phyloP scores from a whole-genome alignment of 2,797 vertebrate genomes.

The Peromyscus aztecus region DNA sequence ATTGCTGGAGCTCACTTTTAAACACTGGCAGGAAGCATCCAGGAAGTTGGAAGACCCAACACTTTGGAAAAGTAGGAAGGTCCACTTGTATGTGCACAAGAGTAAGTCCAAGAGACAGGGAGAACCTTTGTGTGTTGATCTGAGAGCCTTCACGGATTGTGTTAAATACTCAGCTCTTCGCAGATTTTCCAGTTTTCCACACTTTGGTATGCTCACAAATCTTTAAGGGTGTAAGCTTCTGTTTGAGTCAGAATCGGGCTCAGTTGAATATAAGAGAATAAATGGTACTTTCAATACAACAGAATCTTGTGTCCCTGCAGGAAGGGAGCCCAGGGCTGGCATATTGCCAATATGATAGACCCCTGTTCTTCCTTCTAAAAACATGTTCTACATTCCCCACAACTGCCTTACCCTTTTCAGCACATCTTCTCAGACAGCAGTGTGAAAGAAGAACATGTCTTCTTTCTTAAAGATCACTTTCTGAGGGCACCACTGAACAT shows the following conservation, averaged over 20 bases:
- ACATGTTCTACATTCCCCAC: neutral
- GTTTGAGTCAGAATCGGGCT: neutral
- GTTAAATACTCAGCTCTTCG: neutral
- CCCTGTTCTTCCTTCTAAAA: neutral
- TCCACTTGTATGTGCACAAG: neutral
- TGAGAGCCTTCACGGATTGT: neutral
- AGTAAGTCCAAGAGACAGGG: neutral
- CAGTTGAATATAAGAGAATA: neutral
- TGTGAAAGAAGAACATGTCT: neutral
- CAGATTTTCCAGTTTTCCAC: neutral
- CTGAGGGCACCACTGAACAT: neutral
- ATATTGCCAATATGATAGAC: neutral
- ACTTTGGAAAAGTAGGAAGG: conserved; percentile 11
- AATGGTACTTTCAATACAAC: neutral
- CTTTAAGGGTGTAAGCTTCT: neutral
- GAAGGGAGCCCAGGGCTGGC: neutral
- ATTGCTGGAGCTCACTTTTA: neutral
- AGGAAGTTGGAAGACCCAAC: neutral
- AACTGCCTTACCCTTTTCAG: neutral
- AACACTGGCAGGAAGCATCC: neutral
- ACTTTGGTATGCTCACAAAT: conserved; percentile 1
- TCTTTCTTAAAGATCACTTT: neutral
- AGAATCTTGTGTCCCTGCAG: neutral
- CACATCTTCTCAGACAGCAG: neutral
- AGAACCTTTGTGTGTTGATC: neutral